phyloP scores from a whole-genome alignment of 2,797 vertebrate species.

The Cyclura pinguis region DNA sequence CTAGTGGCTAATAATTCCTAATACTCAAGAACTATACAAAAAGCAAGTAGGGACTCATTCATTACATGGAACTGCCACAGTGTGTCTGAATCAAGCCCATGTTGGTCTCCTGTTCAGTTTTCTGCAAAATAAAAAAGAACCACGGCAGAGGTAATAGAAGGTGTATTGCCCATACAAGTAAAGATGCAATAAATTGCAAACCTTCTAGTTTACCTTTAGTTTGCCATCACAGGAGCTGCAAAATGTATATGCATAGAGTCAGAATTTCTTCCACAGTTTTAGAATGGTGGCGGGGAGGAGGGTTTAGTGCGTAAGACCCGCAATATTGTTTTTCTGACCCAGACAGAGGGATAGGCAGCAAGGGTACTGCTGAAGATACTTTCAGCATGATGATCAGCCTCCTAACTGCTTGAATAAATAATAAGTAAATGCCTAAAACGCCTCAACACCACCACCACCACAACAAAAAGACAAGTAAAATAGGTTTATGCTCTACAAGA shows the following conservation, averaged over 20 bases:
- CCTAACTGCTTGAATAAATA: too few species aligned
- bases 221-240: background rate
- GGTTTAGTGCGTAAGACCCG: background rate
- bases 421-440: too few species aligned
- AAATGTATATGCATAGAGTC: background rate
- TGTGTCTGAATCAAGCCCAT: background rate
- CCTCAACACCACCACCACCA: too few species aligned
- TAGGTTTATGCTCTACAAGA: background rate
- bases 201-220: background rate
- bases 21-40: background rate
- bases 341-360: background rate
- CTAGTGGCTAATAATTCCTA: background rate
- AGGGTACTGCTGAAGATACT: background rate
- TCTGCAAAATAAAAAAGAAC: background rate
- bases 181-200: background rate
- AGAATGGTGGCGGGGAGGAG: background rate
- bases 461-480: too few species aligned
- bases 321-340: background rate
- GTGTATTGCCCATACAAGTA: background rate
- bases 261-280: background rate
- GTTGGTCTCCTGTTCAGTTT: background rate
- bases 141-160: background rate
- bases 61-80: background rate
- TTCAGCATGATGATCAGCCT: too few species aligned
- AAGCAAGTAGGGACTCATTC: background rate